Percentiles rank a stretch among this genome's conserved stretches.
These are phyloP conservation scores for Odontomachus brunneus DNA, from an alignment of 1,140 invertebrate genomes.

Conservation along the genomic window DNA sequence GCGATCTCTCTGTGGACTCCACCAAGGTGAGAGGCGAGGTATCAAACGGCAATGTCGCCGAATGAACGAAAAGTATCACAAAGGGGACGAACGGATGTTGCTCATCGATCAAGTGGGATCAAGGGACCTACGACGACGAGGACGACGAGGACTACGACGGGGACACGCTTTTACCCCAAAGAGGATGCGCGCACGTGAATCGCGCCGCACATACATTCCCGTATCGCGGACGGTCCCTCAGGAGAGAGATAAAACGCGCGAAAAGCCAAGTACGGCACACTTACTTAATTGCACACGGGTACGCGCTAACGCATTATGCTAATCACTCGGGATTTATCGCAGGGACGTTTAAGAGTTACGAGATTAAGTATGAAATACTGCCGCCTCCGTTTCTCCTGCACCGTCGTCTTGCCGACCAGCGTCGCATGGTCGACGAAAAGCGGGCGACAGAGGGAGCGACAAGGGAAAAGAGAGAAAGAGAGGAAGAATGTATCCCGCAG, in stretches of 20 bases:
- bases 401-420: conserved; percentile 15
- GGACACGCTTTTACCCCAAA: conserved; percentile 37
- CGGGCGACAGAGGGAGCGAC: background rate
- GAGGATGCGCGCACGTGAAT: conserved; percentile 47
- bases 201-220: conserved; percentile 2
- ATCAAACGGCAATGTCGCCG: conserved; percentile 59
- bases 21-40: conserved; percentile 7
- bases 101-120: conserved; percentile 57
- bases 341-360: conserved; percentile 58
- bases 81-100: conserved; percentile 45
- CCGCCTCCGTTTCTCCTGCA: conserved; percentile 9
- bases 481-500: background rate
- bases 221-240: conserved; percentile 25
- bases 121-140: conserved; percentile 32
- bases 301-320: conserved; percentile 51
- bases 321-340: conserved; percentile 58
- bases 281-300: conserved; percentile 50
- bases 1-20: conserved; percentile 54
- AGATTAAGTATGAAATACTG: conserved; percentile 59
- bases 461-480: no score
- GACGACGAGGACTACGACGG: no score
- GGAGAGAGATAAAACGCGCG: conserved; percentile 49
- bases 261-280: conserved; percentile 52
- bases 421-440: conserved; percentile 25
- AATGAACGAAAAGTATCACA: conserved; percentile 60